Conservation (phyloP, 2,888 invertebrate genomes). For the Labia minor region DNA sequence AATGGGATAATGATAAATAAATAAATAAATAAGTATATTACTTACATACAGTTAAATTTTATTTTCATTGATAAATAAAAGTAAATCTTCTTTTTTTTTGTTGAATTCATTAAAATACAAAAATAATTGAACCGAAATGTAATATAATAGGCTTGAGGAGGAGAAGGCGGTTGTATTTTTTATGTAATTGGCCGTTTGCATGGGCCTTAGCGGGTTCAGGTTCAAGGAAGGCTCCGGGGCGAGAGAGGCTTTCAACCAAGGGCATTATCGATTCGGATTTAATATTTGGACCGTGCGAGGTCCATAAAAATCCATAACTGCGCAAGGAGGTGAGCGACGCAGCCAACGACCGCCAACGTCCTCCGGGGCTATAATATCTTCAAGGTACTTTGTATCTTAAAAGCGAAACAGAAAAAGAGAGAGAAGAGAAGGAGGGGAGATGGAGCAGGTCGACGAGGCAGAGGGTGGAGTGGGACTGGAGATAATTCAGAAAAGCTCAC, state of each 20-base stretch:
- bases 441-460: too few relatives aligned
- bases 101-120: too few relatives aligned
- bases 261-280: conserved; percentile 13
- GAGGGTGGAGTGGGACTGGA: too few relatives aligned
- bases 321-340: conserved; percentile 7
- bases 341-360: not conserved
- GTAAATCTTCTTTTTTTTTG: too few relatives aligned
- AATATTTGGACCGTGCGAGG: conserved; percentile 13
- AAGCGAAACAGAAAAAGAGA: not conserved
- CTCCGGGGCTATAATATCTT: not conserved
- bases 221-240: not conserved
- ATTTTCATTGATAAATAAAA: too few relatives aligned
- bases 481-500: too few relatives aligned
- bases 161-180: not conserved
- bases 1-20: too few relatives aligned
- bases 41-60: too few relatives aligned
- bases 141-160: not conserved
- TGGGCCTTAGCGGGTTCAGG: not conserved
- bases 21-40: too few relatives aligned
- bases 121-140: too few relatives aligned
- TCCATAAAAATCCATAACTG: conserved; percentile 13
- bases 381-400: conserved; percentile 9
- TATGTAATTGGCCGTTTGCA: conserved; percentile 8
- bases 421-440: too few relatives aligned
- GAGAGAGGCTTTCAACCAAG: not conserved